Conservation (phyloP, 2,888 invertebrate species). For the Cacoxenus indagator region DNA sequence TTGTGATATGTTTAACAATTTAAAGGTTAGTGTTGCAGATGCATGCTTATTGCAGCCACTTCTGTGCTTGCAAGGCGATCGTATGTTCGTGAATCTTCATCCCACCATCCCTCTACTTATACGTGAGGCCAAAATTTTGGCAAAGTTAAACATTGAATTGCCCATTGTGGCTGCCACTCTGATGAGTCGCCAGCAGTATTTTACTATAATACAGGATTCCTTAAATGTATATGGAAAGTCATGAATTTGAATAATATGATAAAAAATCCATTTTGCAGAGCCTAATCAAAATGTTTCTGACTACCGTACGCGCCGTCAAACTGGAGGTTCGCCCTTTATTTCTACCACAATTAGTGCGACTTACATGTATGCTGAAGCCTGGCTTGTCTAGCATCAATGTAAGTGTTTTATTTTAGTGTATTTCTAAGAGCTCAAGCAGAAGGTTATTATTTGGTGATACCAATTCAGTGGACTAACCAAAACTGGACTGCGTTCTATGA, state of each 20-base stretch:
- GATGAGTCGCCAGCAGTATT: constrained; percentile 83
- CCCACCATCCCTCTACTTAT: constrained; percentile 82
- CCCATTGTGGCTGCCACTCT: constrained; percentile 86
- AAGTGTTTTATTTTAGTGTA: constrained; percentile 35
- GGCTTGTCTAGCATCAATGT: constrained; percentile 81
- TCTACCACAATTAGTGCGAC: constrained; percentile 86
- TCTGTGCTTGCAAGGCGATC: constrained; percentile 72
- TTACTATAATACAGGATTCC: constrained; percentile 82
- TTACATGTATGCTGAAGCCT: constrained; percentile 86
- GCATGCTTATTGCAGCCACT: constrained; percentile 69
- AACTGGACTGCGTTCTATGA: constrained; percentile 86
- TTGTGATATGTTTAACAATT: background rate
- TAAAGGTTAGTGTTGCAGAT: constrained; percentile 67
- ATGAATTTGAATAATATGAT: background rate
- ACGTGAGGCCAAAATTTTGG: constrained; percentile 86
- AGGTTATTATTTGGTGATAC: background rate
- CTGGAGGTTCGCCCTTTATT: constrained; percentile 91
- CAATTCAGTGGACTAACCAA: constrained; percentile 82
- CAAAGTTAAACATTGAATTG: constrained; percentile 84
- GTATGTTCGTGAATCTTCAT: constrained; percentile 83
- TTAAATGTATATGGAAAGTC: constrained; percentile 74
- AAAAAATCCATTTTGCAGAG: constrained; percentile 72
- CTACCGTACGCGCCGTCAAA: constrained; percentile 82
- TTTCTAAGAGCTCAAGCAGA: background rate
- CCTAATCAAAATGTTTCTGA: constrained; percentile 82